A percentile compares a stretch with the other conserved stretches of the same genome.
phyloP scores from a whole-genome alignment of 2,797 vertebrate genomes.

The Rhinoraja longicauda region DNA sequence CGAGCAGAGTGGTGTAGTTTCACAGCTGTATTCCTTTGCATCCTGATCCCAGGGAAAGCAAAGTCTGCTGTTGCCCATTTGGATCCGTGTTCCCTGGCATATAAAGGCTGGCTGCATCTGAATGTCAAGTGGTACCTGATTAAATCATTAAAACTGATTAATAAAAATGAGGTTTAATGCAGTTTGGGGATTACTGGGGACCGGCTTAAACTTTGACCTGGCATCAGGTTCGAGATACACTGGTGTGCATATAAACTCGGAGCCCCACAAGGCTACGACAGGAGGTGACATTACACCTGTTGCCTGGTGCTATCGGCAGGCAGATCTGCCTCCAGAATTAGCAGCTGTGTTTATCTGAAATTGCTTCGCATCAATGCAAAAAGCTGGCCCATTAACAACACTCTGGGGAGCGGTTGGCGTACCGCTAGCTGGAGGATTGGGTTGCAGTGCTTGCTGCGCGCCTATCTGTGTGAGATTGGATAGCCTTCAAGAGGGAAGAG shows the following conservation, averaged over 20 bases:
- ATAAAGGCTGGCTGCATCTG: neutral
- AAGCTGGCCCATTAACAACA: constrained; percentile 23
- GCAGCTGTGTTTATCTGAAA: constrained; percentile 33
- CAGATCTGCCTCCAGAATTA: constrained; percentile 13
- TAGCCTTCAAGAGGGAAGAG: neutral
- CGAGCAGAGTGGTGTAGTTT: neutral
- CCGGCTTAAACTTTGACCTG: neutral
- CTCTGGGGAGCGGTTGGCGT: constrained; percentile 28
- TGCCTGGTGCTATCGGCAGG: neutral
- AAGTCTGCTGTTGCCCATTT: neutral
- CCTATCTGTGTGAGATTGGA: constrained; percentile 1
- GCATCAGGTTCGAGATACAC: neutral
- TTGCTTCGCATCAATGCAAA: neutral
- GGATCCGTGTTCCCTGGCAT: neutral
- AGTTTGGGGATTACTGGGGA: neutral
- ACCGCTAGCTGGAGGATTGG: neutral
- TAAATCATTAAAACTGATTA: neutral
- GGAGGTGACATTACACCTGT: constrained; percentile 22
- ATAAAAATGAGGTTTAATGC: neutral
- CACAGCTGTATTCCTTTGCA: neutral
- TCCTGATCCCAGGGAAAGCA: neutral
- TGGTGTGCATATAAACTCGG: neutral
- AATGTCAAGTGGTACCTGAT: neutral
- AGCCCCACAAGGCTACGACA: neutral
- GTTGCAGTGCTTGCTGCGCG: neutral